Percentiles rank a stretch among this genome's conserved stretches.
phyloP scores from a whole-genome alignment of 2,113 vertebrate genomes.

The Castor canadensis region DNA sequence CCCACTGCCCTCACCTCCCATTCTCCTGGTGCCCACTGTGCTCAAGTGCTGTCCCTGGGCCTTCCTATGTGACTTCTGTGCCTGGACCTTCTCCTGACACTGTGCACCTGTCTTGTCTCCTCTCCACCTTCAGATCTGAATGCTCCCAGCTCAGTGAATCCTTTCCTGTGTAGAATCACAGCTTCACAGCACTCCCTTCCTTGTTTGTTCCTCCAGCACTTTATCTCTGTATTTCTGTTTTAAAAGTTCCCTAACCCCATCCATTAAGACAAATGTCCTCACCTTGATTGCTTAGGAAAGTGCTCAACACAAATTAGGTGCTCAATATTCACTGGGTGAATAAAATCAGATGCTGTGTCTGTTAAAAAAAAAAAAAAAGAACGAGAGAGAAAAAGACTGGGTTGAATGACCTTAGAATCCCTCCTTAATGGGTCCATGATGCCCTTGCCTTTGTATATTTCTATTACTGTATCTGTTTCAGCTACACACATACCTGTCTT shows the following conservation, averaged over 20 bases:
- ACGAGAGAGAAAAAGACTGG: too few relatives aligned
- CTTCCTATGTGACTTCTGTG: background rate
- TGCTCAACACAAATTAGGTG: background rate
- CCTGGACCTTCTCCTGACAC: background rate
- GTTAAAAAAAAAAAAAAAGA: too few relatives aligned
- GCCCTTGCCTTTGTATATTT: background rate
- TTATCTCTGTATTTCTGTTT: background rate
- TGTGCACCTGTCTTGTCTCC: too few relatives aligned
- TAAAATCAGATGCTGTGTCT: background rate
- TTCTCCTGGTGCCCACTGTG: background rate
- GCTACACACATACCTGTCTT: background rate
- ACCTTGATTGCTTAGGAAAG: background rate
- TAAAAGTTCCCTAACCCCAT: background rate
- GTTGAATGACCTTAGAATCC: too few relatives aligned
- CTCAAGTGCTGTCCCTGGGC: too few relatives aligned
- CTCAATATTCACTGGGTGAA: background rate
- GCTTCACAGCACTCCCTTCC: too few relatives aligned
- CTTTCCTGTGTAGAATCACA: background rate
- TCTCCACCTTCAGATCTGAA: too few relatives aligned
- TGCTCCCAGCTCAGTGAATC: background rate
- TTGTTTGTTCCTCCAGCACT: fast-evolving
- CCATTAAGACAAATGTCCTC: background rate
- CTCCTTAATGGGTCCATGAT: background rate
- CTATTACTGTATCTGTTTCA: background rate
- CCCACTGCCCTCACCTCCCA: background rate